Evolutionary conservation across 2,797 vertebrate species (phyloP), one percentile per base, ranked within the genome.

Genomic region (Silurus aristotelis): DNA sequence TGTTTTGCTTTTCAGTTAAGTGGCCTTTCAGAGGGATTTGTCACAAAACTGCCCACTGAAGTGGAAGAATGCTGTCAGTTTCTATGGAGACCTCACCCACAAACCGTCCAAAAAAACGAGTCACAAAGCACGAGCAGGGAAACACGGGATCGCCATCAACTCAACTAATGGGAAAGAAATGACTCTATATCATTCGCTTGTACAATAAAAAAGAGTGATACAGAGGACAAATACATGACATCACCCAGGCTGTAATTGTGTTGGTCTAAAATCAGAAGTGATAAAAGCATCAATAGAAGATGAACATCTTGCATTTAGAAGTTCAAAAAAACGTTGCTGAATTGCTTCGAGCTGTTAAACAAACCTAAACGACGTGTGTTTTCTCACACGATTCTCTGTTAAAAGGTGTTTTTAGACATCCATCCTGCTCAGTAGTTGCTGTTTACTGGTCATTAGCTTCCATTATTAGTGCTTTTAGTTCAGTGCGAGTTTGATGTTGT

Each of bases 61-160:
- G 63, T 83, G 72, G 85, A 85, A 89, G 63, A 85, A 88, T 79
- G 68, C 85, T 48, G 85, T 80, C 72, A 66, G 83, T 93, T 90
- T 90, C 91, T 92, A 92, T 90, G 91, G 92, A 90, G 82, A 93
- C 88, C 58, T 61, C 55, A 88, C 87, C 72, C 80, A 83, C 55
- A 84, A 83, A 90, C 78, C 86, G 85, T 61, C 90, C 79, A 84
- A 87, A 83, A 84, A 48, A 76, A 84, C 31, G 25, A 64, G n/a
- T 56, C 67, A 60, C 66, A 63, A 46, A 63, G 61, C 31, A 80
- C 56, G 64, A 86, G 77, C 52, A 38, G n/a, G 60, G 82, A 25
- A 79, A 71, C 43, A 82, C 86, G 82, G 75, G 63, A 60, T 86
- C 43, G 82, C 43, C n/a, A 19, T 75, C 13, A n/a, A 48, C 14